These are phyloP conservation scores for Cantharis nigra DNA, from an alignment of 2,888 invertebrate genomes.

Conservation along the genomic window DNA sequence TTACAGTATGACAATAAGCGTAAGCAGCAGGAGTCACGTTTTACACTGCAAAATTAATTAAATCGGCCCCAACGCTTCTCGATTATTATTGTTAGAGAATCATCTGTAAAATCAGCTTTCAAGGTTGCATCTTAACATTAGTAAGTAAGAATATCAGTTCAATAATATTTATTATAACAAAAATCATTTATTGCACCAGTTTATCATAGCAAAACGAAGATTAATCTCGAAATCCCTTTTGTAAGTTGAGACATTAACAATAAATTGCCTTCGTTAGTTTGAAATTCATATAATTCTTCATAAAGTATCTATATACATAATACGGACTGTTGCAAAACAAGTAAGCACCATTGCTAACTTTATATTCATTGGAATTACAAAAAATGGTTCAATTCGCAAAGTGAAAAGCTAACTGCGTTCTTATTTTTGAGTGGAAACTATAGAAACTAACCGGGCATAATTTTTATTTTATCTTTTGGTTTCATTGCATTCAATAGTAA, in stretches of 20 bases:
- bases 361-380: background rate
- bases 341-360: background rate
- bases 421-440: background rate
- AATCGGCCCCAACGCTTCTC: constrained; percentile 13
- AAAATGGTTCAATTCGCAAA: background rate
- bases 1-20: constrained; percentile 7
- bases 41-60: constrained; percentile 18
- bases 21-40: constrained; percentile 13
- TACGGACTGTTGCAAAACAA: background rate
- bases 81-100: constrained; percentile 10
- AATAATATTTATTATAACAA: background rate
- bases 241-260: background rate
- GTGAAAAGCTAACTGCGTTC: background rate
- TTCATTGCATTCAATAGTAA: background rate
- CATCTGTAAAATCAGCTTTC: background rate
- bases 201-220: background rate
- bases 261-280: background rate
- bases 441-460: background rate
- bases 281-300: background rate
- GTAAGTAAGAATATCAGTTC: background rate
- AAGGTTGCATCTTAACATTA: background rate
- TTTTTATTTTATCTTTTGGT: background rate
- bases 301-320: background rate
- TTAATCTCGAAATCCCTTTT: background rate
- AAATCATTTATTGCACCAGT: background rate